Evolutionary conservation across 2,888 invertebrate species (phyloP), one percentile per base, ranked within the genome.

Genomic region (Scaptomyza cyrtandrae): DNA sequence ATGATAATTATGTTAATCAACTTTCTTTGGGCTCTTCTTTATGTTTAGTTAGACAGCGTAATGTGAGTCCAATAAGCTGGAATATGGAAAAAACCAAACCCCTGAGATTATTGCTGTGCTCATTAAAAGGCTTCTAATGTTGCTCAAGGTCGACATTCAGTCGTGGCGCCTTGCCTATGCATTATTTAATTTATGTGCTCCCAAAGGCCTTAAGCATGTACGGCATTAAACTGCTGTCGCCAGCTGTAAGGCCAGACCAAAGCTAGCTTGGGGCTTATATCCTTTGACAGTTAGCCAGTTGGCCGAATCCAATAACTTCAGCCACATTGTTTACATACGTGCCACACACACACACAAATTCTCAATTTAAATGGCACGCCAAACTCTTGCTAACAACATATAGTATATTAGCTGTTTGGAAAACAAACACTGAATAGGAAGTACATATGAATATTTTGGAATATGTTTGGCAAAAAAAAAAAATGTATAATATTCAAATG

Each of bases 291-390:
- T 48, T 48, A 19, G 33, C 43, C 65, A 11, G 43, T 35, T 35
- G 19, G 27, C 2, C 3, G 56, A 29, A 52, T 53, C 48, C 55
- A 67, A 52, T 56, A 67, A 29, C 62, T 67, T 48, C 3, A 11
- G 35, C 14, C 24, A 56, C 39, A 45, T 52, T 69, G 55, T 68
- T 69, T 56, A 68, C 62, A 68, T 55, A 68, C 56, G 68, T 68
- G 62, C 52, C 54, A n/a, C 19, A 19, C 19, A 19, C 19, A 19
- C 19, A 19, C 1, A 19, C 19, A 19, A n/a, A n/a, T n/a, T n/a
- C n/a, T n/a, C 19, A 19, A 19, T 19, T 19, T 24, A 24, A 24
- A 24, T 24, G 24, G 24, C 24, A 24, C 24, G 24, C 24, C 29
- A 45, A 60, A 64, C 39, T 41, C 60, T 60, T 53, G 33, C 45